These are phyloP conservation scores for Gymnocypris eckloni DNA, from an alignment of 2,797 vertebrate species.

Conservation along the genomic window DNA sequence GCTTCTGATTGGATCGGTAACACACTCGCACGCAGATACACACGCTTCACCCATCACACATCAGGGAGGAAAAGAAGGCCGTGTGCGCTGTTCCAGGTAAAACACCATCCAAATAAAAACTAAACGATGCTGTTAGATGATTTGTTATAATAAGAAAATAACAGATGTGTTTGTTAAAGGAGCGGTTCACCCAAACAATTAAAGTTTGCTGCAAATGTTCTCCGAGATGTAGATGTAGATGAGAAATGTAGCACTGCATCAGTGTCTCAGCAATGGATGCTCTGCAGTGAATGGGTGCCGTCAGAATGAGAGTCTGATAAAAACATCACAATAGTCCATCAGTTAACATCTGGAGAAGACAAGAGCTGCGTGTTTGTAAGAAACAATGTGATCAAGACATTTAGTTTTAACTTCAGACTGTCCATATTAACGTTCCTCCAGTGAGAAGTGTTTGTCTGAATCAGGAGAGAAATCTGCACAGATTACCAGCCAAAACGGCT, in stretches of 20 bases:
- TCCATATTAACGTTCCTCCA: background rate
- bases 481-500: background rate
- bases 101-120: constrained; percentile 52
- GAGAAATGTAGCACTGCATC: background rate
- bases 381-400: background rate
- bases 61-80: constrained; percentile 40
- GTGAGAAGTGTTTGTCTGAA: background rate
- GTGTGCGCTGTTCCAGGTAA: constrained; percentile 34
- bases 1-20: constrained; percentile 57
- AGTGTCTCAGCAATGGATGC: background rate
- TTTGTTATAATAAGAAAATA: constrained; percentile 45
- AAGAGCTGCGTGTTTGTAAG: background rate
- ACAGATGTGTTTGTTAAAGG: constrained; percentile 43
- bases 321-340: background rate
- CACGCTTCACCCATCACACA: constrained; percentile 17
- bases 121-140: constrained; percentile 44
- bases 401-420: too few relatives aligned
- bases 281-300: background rate
- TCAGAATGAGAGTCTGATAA: background rate
- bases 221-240: too few relatives aligned
- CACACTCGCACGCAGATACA: constrained; percentile 42
- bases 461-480: background rate
- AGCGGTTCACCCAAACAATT: background rate
- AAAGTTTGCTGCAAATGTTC: background rate
- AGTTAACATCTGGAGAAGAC: background rate